A percentile compares a stretch with the other conserved stretches of the same genome.
Evolutionary conservation across 2,888 invertebrate species (phyloP).

Genomic region (Panzeria rudis): DNA sequence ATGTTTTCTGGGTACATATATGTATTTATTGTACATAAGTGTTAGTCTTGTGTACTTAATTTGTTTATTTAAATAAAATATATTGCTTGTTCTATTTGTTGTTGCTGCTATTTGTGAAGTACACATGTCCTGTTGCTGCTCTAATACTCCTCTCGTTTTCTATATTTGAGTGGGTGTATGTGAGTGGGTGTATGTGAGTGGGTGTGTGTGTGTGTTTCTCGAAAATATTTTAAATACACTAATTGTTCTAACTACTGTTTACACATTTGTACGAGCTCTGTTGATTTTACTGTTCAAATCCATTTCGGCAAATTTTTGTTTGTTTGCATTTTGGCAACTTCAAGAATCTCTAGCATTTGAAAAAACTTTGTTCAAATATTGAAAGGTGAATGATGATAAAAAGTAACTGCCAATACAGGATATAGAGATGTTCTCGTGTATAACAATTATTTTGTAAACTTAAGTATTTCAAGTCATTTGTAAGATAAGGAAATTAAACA

Average conservation of each 20-base stretch:
- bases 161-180: not conserved
- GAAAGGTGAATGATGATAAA: constrained; percentile 12
- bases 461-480: not conserved
- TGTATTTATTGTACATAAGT: constrained; percentile 29
- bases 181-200: not conserved
- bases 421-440: not conserved
- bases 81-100: constrained; percentile 33
- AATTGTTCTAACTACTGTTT: constrained; percentile 53
- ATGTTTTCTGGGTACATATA: not conserved
- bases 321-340: constrained; percentile 12
- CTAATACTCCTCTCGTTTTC: constrained; percentile 9
- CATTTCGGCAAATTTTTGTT: constrained; percentile 9
- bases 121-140: constrained; percentile 35
- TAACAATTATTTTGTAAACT: constrained; percentile 2
- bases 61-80: constrained; percentile 60
- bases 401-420: not conserved
- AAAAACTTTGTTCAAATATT: not conserved
- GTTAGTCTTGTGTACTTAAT: constrained; percentile 54
- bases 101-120: constrained; percentile 33
- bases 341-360: not conserved
- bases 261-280: constrained; percentile 27
- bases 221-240: constrained; percentile 17
- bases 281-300: constrained; percentile 27
- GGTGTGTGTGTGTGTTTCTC: not conserved
- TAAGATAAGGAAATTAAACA: not conserved